These are phyloP conservation scores for Mizuhopecten yessoensis DNA, from an alignment of 1,140 invertebrate species.

Conservation along the genomic window DNA sequence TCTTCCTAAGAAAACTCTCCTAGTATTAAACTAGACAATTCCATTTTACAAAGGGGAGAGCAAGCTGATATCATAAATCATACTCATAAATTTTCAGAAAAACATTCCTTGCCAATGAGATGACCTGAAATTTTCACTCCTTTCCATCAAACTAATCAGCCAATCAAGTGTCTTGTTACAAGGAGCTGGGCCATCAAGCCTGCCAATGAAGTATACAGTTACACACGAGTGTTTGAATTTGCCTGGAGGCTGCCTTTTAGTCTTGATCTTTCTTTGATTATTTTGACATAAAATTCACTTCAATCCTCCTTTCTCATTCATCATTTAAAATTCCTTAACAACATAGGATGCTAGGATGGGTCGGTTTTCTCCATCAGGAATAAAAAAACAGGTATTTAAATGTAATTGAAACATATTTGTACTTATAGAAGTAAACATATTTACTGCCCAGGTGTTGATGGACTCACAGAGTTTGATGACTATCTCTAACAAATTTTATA, in stretches of 20 bases:
- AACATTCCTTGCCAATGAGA: conserved; percentile 26
- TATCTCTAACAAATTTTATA: not conserved
- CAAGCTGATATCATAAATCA: conserved; percentile 1
- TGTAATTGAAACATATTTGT: not conserved
- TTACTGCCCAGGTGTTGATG: not conserved
- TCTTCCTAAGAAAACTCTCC: not conserved
- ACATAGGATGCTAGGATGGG: not conserved
- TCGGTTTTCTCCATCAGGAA: not conserved
- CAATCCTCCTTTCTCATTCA: conserved; percentile 38
- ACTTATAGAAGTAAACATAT: too few relatives aligned
- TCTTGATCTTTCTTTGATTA: conserved; percentile 29
- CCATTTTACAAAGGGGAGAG: not conserved
- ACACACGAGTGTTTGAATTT: conserved; percentile 7
- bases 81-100: conserved; percentile 17
- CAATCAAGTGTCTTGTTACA: conserved; percentile 38
- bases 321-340: conserved; percentile 11
- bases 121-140: conserved; percentile 17
- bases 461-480: not conserved
- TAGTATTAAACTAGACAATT: not conserved
- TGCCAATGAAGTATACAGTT: conserved; percentile 17
- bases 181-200: not conserved
- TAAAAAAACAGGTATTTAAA: not conserved
- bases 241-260: conserved; percentile 22
- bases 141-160: conserved; percentile 33
- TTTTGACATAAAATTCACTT: conserved; percentile 36